Evolutionary conservation across 2,113 vertebrate genomes (phyloP).

Genomic region (Cyanoramphus novaezelandiae): DNA sequence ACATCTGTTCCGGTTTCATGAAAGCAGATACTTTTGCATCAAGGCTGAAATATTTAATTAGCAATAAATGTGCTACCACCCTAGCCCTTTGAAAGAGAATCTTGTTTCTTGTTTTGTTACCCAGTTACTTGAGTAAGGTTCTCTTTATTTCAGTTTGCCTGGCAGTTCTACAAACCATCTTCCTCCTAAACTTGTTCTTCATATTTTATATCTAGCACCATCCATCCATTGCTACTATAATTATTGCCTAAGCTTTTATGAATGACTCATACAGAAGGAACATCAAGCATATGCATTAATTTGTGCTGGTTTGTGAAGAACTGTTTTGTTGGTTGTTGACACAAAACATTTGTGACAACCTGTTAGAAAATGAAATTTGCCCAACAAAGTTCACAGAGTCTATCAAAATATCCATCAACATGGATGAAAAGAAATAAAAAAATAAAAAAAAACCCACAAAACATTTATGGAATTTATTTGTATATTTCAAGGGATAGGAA

Average conservation of each 20-base stretch:
- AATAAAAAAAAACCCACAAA: neutral
- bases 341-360: constrained; percentile 5
- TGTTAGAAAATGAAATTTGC: constrained; percentile 23
- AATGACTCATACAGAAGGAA: neutral
- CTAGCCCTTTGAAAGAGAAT: neutral
- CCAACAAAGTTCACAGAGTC: neutral
- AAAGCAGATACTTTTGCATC: neutral
- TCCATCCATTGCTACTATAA: neutral
- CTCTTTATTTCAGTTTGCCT: neutral
- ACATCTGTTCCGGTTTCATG: neutral
- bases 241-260: neutral
- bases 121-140: neutral
- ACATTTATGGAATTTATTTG: neutral
- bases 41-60: neutral
- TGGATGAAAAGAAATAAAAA: neutral
- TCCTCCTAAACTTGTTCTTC: neutral
- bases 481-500: neutral
- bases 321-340: neutral
- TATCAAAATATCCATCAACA: neutral
- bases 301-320: neutral
- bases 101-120: neutral
- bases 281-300: neutral
- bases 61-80: neutral
- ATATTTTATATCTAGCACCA: neutral
- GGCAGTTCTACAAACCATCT: neutral